Base-by-base conservation (phyloP, 2,888 invertebrate species). In the Erebia aethiops region DNA sequence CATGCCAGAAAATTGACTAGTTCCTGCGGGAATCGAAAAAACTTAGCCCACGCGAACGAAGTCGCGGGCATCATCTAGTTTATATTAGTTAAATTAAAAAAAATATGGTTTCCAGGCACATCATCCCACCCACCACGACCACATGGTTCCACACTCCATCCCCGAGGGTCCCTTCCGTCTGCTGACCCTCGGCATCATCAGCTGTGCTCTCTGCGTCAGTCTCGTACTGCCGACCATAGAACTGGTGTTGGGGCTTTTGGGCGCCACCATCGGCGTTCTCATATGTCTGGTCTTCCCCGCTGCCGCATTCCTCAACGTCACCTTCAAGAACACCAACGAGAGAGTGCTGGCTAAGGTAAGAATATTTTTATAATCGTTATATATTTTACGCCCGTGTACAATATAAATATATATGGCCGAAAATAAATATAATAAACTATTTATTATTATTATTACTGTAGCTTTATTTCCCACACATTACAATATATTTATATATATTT, bases 281-380 rank as follows among this genome's bases (percentile, higher is more conserved):
- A 96, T 99, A 77, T 99, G 99, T 81, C 95, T 98, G 51, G 96
- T 99, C 82, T 97, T 99, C 82, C 99, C 99, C 0, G 97, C 98
- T 0, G 95, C 97, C 0, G 97, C 98, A 84, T 99, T 98, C 86
- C 95, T 98, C 49, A 95, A 96, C 75, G 95, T 98, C 73, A 97
- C 97, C 11, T 95, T 95, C 61, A 98, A 97, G 86, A 95, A 97
- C 76, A 97, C 97, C 0, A 97, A 96, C 77, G 98, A 98, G 84
- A 94, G 97, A 78, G 84, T 96, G 8, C 79, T 98, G 68, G 98
- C 98, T 13, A 97, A 98, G 94, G 97, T 97, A 79, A 35, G 5
- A 18, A 9, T 1, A 21, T 10, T 2, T n/a, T n/a, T n/a, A n/a
- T n/a, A n/a, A n/a, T n/a, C n/a, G n/a, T n/a, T n/a, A n/a, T n/a